Base-by-base conservation (phyloP, 2,888 invertebrate species). In the Microplitis manilae region DNA sequence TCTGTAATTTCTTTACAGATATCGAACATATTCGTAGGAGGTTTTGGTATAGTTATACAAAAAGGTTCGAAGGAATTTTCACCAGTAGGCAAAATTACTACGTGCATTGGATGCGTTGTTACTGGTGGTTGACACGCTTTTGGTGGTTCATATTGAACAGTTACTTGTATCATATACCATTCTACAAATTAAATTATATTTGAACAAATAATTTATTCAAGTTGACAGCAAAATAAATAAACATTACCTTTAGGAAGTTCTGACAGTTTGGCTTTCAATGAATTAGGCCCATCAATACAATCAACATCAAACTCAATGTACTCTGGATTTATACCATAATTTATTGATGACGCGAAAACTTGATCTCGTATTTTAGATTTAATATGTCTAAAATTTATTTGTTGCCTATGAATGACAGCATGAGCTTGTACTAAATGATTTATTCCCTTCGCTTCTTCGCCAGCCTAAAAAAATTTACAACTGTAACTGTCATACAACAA, bases 141-240 rank as follows among this genome's bases (percentile, higher is more conserved):
- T 0, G 77, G 78, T 20, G 82, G 80, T 50, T 86, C 83, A 50
- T 88, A 85, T 30, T 84, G 85, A 8, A 80, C 76, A n/a, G 88
- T 90, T 2, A 90, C 64, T 81, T 90, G 90, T 20, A 89, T 77
- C 69, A 88, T 80, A 65, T 89, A 87, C 90, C 90, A 90, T 77
- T 90, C 90, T 88, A 68, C 30, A 39, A 59, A 77, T 69, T 71
- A 62, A 74, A 78, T 69, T n/a, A 39, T 60, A 78, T 71, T 60
- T 75, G 60, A 61, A 64, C 30, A 59, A 20, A 40, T 73, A n/a
- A 30, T 30, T 2, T 30, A 30, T 30, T 30, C 2, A 30, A 30
- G 30, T 30, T 71, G 30, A 68, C 41, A 71, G 7, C 39, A 20
- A 17, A 41, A 39, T n/a, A 9, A 64, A 30, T 30, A 62, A 65